phyloP scores from a whole-genome alignment of 2,113 vertebrate genomes.

The Uropsilus gracilis region DNA sequence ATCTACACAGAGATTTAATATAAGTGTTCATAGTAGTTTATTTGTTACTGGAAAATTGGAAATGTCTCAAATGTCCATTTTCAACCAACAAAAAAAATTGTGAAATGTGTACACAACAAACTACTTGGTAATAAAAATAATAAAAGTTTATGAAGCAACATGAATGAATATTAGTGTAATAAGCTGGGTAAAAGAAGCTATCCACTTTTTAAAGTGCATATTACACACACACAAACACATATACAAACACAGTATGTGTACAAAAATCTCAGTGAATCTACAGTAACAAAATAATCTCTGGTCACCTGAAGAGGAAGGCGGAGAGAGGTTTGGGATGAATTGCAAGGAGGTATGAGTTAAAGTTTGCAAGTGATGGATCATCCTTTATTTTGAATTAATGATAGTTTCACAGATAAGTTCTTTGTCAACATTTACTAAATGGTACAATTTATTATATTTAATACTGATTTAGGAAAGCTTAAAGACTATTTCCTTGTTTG shows the following conservation, averaged over 20 bases:
- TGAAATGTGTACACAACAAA: not conserved
- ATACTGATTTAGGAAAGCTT: not conserved
- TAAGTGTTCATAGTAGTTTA: not conserved
- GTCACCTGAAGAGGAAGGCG: not conserved
- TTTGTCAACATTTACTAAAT: not conserved
- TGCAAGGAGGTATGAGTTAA: not conserved
- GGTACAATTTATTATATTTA: not conserved
- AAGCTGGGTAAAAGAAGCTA: not conserved
- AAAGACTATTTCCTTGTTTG: not conserved
- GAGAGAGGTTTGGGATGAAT: not conserved
- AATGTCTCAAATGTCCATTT: not conserved
- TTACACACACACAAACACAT: too few species aligned
- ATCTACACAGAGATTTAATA: not conserved
- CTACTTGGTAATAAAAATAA: not conserved
- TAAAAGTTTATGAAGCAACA: not conserved
- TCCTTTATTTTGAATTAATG: not conserved
- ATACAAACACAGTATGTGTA: too few species aligned
- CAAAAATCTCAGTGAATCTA: not conserved
- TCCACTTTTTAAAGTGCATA: not conserved
- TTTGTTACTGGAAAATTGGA: constrained; percentile 1
- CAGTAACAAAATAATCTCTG: not conserved
- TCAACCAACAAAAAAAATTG: not conserved
- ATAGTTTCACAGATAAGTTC: not conserved
- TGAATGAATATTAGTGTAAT: not conserved
- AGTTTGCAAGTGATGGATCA: not conserved